Percentiles rank a stretch among this genome's conserved stretches.
phyloP scores from a whole-genome alignment of 2,888 invertebrate species.

The Seladonia tumulorum region DNA sequence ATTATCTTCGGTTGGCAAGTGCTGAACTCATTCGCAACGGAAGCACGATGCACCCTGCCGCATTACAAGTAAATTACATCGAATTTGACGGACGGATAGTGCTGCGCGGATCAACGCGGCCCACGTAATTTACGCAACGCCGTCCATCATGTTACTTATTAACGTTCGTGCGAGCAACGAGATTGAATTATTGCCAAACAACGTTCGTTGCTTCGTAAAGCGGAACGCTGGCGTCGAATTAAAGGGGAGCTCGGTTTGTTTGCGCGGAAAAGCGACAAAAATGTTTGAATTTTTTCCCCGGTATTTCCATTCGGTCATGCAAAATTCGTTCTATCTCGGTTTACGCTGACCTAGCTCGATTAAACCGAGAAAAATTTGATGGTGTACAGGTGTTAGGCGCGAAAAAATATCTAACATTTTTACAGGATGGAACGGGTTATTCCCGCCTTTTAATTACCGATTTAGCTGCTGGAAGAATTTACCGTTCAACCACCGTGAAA shows the following conservation, averaged over 20 bases:
- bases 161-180: slow-evolving; percentile 38
- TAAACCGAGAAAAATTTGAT: background rate
- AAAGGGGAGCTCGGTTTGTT: background rate
- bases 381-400: background rate
- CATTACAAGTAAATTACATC: slow-evolving; percentile 62
- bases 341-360: background rate
- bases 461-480: background rate
- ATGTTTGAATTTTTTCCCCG: background rate
- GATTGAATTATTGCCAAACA: slow-evolving; percentile 45
- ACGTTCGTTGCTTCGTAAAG: background rate
- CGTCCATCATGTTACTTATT: slow-evolving; percentile 56
- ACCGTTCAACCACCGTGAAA: background rate
- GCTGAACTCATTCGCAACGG: background rate
- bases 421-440: no score
- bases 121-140: slow-evolving; percentile 42
- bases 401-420: background rate
- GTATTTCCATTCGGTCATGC: background rate
- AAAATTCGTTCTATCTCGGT: background rate
- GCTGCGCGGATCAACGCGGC: slow-evolving; percentile 45
- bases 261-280: background rate
- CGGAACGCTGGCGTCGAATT: no score
- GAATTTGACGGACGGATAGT: slow-evolving; percentile 60
- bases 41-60: background rate
- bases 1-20: background rate
- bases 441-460: background rate